These are phyloP conservation scores for Ophraella communa DNA, from an alignment of 2,888 invertebrate genomes.

Conservation along the genomic window DNA sequence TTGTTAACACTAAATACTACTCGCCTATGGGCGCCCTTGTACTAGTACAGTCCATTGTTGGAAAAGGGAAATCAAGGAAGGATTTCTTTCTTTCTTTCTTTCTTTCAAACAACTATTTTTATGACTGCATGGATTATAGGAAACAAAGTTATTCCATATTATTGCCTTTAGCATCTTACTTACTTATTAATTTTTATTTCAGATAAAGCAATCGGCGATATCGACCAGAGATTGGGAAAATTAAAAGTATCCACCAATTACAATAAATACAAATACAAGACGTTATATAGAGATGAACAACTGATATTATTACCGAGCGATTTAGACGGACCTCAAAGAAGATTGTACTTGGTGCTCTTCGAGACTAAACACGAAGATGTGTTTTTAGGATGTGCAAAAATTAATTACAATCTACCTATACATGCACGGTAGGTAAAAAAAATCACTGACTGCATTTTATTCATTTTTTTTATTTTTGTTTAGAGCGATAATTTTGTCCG, in stretches of 20 bases:
- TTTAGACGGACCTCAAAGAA: conserved; percentile 76
- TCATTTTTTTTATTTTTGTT: conserved; percentile 36
- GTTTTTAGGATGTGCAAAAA: conserved; percentile 83
- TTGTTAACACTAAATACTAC: too few relatives aligned
- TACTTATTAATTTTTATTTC: background rate
- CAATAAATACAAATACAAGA: conserved; percentile 63
- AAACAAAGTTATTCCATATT: too few relatives aligned
- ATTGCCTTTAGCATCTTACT: too few relatives aligned
- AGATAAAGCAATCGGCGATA: conserved; percentile 77
- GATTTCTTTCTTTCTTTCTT: too few relatives aligned
- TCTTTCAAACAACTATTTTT: too few relatives aligned
- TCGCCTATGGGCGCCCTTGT: too few relatives aligned
- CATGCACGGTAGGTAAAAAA: conserved; percentile 68
- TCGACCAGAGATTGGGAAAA: conserved; percentile 78
- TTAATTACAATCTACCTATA: conserved; percentile 71
- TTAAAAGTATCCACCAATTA: conserved; percentile 74
- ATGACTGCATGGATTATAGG: too few relatives aligned
- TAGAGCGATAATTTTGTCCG: conserved; percentile 75
- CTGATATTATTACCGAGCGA: conserved; percentile 75
- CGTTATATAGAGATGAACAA: conserved; percentile 72
- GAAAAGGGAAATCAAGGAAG: too few relatives aligned
- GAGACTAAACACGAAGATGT: conserved; percentile 78
- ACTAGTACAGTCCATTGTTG: too few relatives aligned
- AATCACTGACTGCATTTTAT: background rate
- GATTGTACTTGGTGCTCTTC: conserved; percentile 81